These are phyloP conservation scores for Aethina tumida DNA, from an alignment of 1,140 invertebrate genomes.

Conservation along the genomic window DNA sequence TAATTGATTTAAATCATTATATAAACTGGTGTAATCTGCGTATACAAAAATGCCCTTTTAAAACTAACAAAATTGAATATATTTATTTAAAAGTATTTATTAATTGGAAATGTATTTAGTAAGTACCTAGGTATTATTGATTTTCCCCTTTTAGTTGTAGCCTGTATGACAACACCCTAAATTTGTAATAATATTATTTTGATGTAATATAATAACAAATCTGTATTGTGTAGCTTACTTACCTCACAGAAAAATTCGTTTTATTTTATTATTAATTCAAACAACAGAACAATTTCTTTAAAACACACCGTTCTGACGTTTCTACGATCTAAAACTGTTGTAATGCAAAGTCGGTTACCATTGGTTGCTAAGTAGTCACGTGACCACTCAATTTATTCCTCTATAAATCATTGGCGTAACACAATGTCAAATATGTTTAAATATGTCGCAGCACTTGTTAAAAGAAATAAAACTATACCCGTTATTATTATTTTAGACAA, in stretches of 20 bases:
- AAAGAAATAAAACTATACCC: no score
- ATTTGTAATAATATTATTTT: constrained; percentile 1
- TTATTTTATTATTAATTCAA: neutral
- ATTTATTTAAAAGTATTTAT: no score
- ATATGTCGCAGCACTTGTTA: no score
- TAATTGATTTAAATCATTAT: no score
- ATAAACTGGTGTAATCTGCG: no score
- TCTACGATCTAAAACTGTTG: constrained; percentile 12
- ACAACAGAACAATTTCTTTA: constrained; percentile 8
- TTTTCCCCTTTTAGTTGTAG: constrained; percentile 2
- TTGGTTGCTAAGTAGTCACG: constrained; percentile 11
- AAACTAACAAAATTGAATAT: no score
- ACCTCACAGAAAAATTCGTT: constrained; percentile 3
- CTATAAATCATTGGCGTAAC: no score
- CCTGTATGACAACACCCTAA: constrained; percentile 5
- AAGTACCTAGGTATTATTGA: constrained; percentile 10
- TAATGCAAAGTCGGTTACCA: constrained; percentile 12
- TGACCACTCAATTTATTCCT: no score
- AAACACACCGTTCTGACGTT: constrained; percentile 12
- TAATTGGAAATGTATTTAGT: no score
- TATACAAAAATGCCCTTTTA: no score
- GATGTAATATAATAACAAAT: neutral
- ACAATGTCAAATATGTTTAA: no score
- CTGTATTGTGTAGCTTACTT: neutral
- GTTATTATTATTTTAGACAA: no score